Percentiles rank a stretch among this genome's conserved stretches.
Evolutionary conservation across 2,797 vertebrate genomes (phyloP).

Genomic region (Gephyroberyx darwinii): DNA sequence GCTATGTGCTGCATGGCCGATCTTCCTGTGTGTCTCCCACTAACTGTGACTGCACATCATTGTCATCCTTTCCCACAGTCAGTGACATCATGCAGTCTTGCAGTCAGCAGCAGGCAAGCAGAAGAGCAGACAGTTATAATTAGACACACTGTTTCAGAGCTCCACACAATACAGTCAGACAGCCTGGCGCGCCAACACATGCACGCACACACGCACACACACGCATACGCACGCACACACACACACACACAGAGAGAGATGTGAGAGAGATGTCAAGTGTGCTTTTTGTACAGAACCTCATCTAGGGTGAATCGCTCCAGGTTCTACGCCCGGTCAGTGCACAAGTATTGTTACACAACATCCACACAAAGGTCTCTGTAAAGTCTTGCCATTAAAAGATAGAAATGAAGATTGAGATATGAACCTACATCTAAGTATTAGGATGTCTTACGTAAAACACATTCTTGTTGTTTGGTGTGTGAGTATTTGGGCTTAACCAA

Average conservation of each 20-base stretch:
- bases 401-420: no score
- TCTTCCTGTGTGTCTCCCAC: slow-evolving; percentile 12
- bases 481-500: no score
- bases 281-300: slow-evolving; percentile 6
- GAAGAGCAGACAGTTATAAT: slow-evolving; percentile 64
- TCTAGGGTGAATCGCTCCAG: slow-evolving; percentile 5
- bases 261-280: slow-evolving; percentile 10
- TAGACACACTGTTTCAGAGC: slow-evolving; percentile 51
- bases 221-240: slow-evolving; percentile 16
- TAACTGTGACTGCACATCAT: slow-evolving; percentile 16
- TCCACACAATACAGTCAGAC: slow-evolving; percentile 36
- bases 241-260: not conserved
- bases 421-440: no score
- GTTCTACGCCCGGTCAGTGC: slow-evolving; percentile 3
- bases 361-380: not conserved
- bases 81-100: slow-evolving; percentile 26
- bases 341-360: not conserved
- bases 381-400: no score
- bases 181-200: slow-evolving; percentile 26
- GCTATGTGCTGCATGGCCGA: slow-evolving; percentile 6
- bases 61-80: no score
- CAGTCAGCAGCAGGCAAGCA: slow-evolving; percentile 35
- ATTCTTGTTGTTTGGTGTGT: no score
- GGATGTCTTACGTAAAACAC: no score
- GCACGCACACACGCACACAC: slow-evolving; percentile 21